Conservation (phyloP, 1,140 invertebrate genomes). For the Drosophila rufa region DNA sequence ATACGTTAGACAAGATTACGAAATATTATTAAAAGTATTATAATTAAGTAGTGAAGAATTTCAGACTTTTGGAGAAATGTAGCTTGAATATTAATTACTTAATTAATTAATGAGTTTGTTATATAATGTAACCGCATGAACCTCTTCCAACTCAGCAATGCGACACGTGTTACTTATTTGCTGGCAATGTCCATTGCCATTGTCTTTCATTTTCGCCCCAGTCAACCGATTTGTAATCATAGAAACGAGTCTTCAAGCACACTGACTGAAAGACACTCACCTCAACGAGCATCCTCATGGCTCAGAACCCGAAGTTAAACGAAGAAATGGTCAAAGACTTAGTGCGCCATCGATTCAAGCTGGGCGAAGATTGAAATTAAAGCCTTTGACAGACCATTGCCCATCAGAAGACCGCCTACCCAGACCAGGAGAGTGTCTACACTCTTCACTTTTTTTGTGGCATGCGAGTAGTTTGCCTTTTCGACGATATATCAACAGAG, state of each 20-base stretch:
- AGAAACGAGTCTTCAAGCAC: conserved; percentile 28
- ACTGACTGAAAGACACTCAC: background rate
- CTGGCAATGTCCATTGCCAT: conserved; percentile 9
- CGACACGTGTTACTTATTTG: conserved; percentile 23
- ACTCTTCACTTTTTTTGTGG: background rate
- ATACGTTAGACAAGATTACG: background rate
- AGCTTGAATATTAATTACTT: background rate
- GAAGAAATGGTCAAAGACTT: conserved; percentile 7
- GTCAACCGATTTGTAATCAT: conserved; percentile 58
- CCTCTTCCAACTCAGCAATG: background rate
- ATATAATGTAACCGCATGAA: background rate
- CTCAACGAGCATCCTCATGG: background rate
- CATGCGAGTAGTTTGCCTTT: conserved; percentile 2
- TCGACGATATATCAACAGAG: conserved; percentile 28
- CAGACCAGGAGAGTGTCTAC: background rate
- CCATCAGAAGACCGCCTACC: background rate
- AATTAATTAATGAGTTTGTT: background rate
- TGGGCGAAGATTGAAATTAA: conserved; percentile 23
- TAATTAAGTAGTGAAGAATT: background rate
- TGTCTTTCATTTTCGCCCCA: conserved; percentile 16
- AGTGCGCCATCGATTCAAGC: conserved; percentile 6
- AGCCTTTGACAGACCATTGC: conserved; percentile 22
- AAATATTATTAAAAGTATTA: background rate
- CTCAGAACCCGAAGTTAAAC: conserved; percentile 22
- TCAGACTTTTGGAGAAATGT: background rate